Percentiles rank a stretch among this genome's conserved stretches.
These are phyloP conservation scores for Micrastur ruficollis DNA, from an alignment of 2,797 vertebrate species.

Conservation along the genomic window DNA sequence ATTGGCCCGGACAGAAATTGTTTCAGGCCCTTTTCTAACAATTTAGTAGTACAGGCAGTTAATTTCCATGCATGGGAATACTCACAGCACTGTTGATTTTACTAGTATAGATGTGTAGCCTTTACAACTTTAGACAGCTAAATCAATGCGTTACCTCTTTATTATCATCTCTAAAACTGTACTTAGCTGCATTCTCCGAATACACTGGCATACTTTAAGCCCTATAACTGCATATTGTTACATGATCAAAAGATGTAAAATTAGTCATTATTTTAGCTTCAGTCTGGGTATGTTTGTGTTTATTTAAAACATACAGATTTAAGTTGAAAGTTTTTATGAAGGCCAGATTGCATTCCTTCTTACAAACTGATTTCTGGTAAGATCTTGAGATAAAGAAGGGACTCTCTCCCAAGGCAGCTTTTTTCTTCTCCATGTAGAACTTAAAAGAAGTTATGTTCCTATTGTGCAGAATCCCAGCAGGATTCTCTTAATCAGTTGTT, in stretches of 20 bases:
- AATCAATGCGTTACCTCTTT: background rate
- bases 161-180: background rate
- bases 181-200: background rate
- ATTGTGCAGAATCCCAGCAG: background rate
- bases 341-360: background rate
- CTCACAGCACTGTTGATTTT: background rate
- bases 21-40: background rate
- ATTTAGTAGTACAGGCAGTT: background rate
- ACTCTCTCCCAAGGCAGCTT: background rate
- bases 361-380: background rate
- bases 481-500: background rate
- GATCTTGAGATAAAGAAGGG: background rate
- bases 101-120: background rate
- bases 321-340: background rate
- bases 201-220: background rate
- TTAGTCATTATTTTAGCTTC: background rate
- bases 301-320: background rate
- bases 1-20: background rate
- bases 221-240: background rate
- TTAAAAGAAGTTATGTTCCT: background rate
- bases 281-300: background rate
- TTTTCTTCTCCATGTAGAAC: background rate
- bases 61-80: background rate
- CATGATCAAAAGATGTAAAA: background rate
- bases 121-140: background rate